Percentiles rank a stretch among this genome's conserved stretches.
Evolutionary conservation across 2,113 vertebrate species (phyloP).

Genomic region (Gambusia holbrooki): DNA sequence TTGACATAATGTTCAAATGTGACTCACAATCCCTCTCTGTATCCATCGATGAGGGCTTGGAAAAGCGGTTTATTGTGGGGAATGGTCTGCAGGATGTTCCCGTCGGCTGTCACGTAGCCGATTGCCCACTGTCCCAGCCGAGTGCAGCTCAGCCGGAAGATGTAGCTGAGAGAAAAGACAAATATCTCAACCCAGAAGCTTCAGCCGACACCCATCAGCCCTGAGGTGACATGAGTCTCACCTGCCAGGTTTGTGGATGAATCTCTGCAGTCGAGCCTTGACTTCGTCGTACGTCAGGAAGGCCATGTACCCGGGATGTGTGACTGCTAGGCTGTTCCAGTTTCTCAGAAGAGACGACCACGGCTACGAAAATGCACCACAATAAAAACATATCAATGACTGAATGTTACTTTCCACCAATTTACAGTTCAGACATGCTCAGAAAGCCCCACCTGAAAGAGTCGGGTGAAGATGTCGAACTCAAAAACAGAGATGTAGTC

Average conservation of each 20-base stretch:
- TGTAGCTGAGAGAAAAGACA: slow-evolving; percentile 83
- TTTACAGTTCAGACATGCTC: background rate
- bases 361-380: slow-evolving; percentile 79
- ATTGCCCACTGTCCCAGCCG: slow-evolving; percentile 98
- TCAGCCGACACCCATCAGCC: background rate
- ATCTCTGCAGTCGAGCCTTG: slow-evolving; percentile 95
- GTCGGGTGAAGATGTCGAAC: slow-evolving; percentile 98
- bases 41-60: slow-evolving; percentile 98
- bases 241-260: slow-evolving; percentile 99
- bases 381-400: no score
- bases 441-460: slow-evolving; percentile 88
- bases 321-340: slow-evolving; percentile 98
- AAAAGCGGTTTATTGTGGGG: slow-evolving; percentile 99
- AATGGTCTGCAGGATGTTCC: slow-evolving; percentile 99
- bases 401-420: background rate
- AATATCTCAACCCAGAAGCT: background rate
- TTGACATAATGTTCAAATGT: background rate
- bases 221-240: slow-evolving; percentile 53
- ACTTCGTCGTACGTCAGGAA: slow-evolving; percentile 98
- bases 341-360: slow-evolving; percentile 98
- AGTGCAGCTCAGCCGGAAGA: slow-evolving; percentile 97
- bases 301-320: slow-evolving; percentile 98
- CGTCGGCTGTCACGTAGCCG: slow-evolving; percentile 97
- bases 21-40: slow-evolving; percentile 99
- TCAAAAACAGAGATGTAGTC: slow-evolving; percentile 99